Evolutionary conservation across 1,140 invertebrate genomes (phyloP).

Genomic region (Orchesella cincta): DNA sequence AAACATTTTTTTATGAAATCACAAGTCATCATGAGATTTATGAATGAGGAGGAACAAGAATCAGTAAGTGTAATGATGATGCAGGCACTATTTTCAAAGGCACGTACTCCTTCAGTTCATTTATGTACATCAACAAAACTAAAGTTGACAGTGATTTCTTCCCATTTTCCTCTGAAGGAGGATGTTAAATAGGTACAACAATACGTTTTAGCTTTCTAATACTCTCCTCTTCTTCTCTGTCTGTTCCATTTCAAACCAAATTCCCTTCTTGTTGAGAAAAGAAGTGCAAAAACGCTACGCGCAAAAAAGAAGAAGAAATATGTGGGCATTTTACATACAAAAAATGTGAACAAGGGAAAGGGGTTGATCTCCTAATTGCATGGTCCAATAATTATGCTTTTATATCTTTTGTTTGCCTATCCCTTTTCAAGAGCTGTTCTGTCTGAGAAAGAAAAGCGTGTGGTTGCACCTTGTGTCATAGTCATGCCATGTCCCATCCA

Average conservation of each 20-base stretch:
- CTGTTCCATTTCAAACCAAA: neutral
- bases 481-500: neutral
- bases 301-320: neutral
- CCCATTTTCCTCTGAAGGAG: too few species aligned
- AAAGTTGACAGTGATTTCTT: too few species aligned
- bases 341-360: neutral
- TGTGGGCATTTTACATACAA: neutral
- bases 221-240: too few species aligned
- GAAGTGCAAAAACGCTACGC: neutral
- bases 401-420: neutral
- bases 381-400: constrained; percentile 19
- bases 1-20: too few species aligned
- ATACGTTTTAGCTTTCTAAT: neutral
- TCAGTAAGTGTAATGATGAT: too few species aligned
- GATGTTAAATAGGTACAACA: neutral
- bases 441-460: neutral
- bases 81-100: too few species aligned
- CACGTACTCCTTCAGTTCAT: too few species aligned
- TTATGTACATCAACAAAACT: too few species aligned
- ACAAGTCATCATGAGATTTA: too few species aligned
- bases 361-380: constrained; percentile 11
- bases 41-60: too few species aligned
- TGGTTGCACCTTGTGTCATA: neutral
- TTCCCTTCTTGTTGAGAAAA: neutral
- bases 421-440: neutral